Conservation (phyloP, 1,140 invertebrate species). For the Drosophila santomea region DNA sequence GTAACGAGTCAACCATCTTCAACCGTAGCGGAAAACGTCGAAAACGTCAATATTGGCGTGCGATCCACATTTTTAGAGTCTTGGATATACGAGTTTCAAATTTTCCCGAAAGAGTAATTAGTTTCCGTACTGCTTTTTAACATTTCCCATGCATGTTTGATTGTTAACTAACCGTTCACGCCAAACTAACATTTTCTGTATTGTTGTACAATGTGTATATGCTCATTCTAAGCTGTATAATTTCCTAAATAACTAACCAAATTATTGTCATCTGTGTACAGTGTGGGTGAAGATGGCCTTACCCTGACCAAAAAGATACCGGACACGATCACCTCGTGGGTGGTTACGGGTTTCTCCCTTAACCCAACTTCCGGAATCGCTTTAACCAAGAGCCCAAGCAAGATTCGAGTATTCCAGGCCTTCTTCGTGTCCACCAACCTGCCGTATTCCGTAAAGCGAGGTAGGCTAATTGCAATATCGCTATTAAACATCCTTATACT, state of each 20-base stretch:
- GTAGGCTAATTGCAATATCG: constrained; percentile 64
- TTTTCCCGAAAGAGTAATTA: constrained; percentile 23
- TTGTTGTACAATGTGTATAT: constrained; percentile 10
- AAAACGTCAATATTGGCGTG: constrained; percentile 3
- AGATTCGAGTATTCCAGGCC: constrained; percentile 93
- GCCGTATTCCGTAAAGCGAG: constrained; percentile 94
- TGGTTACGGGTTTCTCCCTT: constrained; percentile 96
- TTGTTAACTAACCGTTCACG: constrained; percentile 4
- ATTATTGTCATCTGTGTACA: background rate
- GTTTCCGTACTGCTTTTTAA: constrained; percentile 19
- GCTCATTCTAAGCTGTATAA: too few species aligned
- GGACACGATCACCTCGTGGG: constrained; percentile 96
- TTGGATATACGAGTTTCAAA: constrained; percentile 29
- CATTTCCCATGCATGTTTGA: constrained; percentile 11
- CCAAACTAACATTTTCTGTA: constrained; percentile 2
- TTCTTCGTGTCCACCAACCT: constrained; percentile 93
- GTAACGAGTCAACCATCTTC: background rate
- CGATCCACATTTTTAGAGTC: constrained; percentile 29
- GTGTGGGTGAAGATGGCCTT: constrained; percentile 42
- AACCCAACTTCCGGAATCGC: constrained; percentile 94
- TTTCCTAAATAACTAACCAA: background rate
- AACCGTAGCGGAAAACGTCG: background rate
- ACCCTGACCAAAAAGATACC: constrained; percentile 88
- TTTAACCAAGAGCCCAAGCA: constrained; percentile 89
- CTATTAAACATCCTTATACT: background rate